Percentiles rank a stretch among this genome's conserved stretches.
phyloP scores from a whole-genome alignment of 2,113 vertebrate species.

The Amazona guildingii region DNA sequence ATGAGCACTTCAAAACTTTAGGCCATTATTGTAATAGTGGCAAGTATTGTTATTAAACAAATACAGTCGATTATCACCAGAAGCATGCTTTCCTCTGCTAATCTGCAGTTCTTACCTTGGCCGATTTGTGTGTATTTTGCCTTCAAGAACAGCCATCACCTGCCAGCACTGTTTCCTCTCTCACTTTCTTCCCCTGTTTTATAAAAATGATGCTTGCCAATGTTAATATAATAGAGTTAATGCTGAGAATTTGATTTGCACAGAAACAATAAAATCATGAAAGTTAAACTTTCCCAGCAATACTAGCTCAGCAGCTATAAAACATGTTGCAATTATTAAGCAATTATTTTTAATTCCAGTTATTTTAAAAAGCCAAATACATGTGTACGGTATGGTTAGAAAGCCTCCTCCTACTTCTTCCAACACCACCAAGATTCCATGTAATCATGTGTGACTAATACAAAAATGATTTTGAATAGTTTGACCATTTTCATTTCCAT shows the following conservation, averaged over 20 bases:
- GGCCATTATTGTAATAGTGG: slow-evolving; percentile 12
- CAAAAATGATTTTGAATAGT: neutral
- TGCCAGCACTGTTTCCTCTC: neutral
- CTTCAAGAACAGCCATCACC: neutral
- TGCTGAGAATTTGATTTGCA: neutral
- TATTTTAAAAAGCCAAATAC: neutral
- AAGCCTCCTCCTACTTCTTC: neutral
- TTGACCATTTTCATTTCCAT: neutral
- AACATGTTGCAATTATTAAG: neutral
- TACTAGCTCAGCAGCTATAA: neutral
- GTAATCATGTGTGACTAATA: neutral
- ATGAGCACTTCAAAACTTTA: slow-evolving; percentile 24
- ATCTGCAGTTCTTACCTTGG: neutral
- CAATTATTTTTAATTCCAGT: neutral
- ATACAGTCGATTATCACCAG: slow-evolving; percentile 14
- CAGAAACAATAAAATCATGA: neutral
- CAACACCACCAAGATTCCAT: neutral
- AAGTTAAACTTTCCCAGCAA: neutral
- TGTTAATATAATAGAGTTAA: neutral
- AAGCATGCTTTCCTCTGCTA: slow-evolving; percentile 8
- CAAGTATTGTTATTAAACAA: slow-evolving; percentile 37
- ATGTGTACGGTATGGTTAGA: neutral
- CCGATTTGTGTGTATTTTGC: neutral
- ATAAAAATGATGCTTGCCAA: neutral
- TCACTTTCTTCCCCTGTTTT: neutral